Percentiles rank a stretch among this genome's conserved stretches.
These are phyloP conservation scores for Crambe crambe DNA, from an alignment of 37 sponge, comb jelly and placozoan genomes.

Conservation along the genomic window DNA sequence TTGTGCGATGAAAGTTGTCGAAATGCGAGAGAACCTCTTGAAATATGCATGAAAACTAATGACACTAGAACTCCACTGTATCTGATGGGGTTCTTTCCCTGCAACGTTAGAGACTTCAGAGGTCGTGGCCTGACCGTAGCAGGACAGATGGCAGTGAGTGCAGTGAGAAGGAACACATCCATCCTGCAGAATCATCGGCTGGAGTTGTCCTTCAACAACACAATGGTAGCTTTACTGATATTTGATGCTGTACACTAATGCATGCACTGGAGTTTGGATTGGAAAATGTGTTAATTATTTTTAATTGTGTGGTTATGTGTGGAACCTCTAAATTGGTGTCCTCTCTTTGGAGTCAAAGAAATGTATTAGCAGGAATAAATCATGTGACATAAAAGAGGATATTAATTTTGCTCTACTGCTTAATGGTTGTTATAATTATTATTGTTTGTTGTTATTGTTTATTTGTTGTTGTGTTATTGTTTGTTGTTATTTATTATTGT, in stretches of 20 bases:
- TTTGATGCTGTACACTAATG: not conserved
- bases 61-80: conserved; percentile 1
- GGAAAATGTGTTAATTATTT: no score
- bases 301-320: no score
- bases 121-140: conserved; percentile 54
- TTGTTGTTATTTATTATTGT: no score
- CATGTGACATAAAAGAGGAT: no score
- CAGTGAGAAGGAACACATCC: not conserved
- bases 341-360: not conserved
- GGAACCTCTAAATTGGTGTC: not conserved
- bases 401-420: no score
- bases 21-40: not conserved
- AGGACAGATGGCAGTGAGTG: conserved; percentile 56
- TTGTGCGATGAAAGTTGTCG: conserved; percentile 44
- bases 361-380: no score
- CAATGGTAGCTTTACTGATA: conserved; percentile 21
- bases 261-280: not conserved
- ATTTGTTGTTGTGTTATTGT: no score
- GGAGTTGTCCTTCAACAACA: conserved; percentile 28
- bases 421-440: no score
- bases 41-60: not conserved
- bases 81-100: conserved; percentile 60
- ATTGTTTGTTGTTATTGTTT: no score
- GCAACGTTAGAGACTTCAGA: conserved; percentile 22
- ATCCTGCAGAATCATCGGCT: conserved; percentile 40